phyloP scores from a whole-genome alignment of 2,888 invertebrate genomes.

The Linyphia triangularis region DNA sequence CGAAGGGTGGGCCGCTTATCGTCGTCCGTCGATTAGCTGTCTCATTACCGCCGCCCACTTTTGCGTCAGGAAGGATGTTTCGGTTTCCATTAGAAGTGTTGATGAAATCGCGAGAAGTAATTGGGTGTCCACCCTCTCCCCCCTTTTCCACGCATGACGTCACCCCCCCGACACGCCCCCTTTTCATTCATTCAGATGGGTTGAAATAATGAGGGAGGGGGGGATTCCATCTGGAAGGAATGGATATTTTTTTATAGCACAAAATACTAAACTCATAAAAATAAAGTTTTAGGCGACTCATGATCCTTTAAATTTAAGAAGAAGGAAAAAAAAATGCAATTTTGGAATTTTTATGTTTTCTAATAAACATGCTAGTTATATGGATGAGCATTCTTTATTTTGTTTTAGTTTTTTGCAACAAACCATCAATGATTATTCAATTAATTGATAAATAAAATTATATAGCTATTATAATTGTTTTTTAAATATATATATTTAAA shows the following conservation, averaged over 20 bases:
- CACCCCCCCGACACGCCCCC: constrained; percentile 54
- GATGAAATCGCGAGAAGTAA: constrained; percentile 66
- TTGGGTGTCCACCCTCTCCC: constrained; percentile 48
- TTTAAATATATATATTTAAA: not conserved
- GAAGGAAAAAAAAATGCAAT: too few relatives aligned
- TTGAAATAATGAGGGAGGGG: not conserved
- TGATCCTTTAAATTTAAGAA: too few relatives aligned
- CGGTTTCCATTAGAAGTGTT: constrained; percentile 52
- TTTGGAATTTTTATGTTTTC: too few relatives aligned
- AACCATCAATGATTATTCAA: not conserved
- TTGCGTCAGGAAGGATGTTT: constrained; percentile 2
- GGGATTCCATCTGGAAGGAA: not conserved
- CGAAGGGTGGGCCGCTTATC: too few relatives aligned
- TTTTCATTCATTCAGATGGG: not conserved
- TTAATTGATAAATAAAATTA: not conserved
- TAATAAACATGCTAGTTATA: too few relatives aligned
- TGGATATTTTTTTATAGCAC: too few relatives aligned
- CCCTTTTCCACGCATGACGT: constrained; percentile 58
- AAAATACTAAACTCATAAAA: too few relatives aligned
- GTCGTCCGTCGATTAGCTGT: constrained; percentile 11
- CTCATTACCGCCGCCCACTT: constrained; percentile 42
- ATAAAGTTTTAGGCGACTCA: too few relatives aligned
- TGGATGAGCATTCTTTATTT: too few relatives aligned
- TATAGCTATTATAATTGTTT: not conserved
- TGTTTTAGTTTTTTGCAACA: not conserved